Base-by-base conservation (phyloP, 2,888 invertebrate species). In the Hecatera dysodea region DNA sequence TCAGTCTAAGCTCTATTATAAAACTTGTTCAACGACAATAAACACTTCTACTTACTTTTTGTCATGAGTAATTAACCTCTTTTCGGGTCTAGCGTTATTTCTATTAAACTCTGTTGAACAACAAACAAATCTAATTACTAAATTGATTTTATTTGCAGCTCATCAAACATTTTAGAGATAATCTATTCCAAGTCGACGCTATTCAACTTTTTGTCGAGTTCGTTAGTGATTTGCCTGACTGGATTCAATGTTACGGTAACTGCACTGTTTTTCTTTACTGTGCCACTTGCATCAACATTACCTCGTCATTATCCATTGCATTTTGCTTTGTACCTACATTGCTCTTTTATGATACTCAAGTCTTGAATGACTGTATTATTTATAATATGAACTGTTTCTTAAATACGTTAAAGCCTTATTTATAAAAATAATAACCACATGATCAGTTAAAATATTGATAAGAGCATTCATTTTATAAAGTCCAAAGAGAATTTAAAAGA, bases 241-340 rank as follows among this genome's bases (percentile, higher is more conserved):
- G 90, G 91, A 64, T 93, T 93, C 69, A 92, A 91, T 72, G 89
- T 90, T 33, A 89, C 89, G 87, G 93, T 92, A 84, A 78, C 70
- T 78, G 57, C 24, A 27, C 6, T 72, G 56, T 66, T 70, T 76
- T 75, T 62, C 22, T 76, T 48, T 24, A 11, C 53, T 53, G n/a
- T 61, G 15, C 46, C n/a, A 44, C 11, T 66, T 75, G 36, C 52
- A 55, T 39, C 27, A 50, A 52, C 55, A 67, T 63, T 68, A 67
- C 33, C 48, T 59, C 36, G 29, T 44, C 60, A 74, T 68, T 65
- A 74, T 48, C 19, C 8, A 36, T 11, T 56, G 52, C 55, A 67
- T 76, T 39, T 60, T 22, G 19, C 44, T 46, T 46, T 52, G 52
- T 27, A 29, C 1, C 6, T 56, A 39, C 22, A 15, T 48, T 53